Base-by-base conservation (phyloP, 2,113 vertebrate species). In the Perca schrenkii region DNA sequence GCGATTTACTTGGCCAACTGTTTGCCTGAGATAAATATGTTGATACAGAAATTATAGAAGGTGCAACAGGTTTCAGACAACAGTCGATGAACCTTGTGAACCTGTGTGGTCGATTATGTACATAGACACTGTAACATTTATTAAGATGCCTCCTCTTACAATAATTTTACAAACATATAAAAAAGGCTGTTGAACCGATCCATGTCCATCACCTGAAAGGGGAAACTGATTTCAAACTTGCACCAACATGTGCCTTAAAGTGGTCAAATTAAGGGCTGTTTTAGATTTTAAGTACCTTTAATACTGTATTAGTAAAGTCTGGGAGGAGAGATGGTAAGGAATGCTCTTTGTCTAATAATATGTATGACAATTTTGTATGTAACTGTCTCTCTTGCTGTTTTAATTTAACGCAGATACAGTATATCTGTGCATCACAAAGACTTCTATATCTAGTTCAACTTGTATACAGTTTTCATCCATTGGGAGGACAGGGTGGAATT, bases 381-480 rank as follows among this genome's bases (percentile, higher is more conserved):
- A 87, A 75, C 83, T 76, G 68, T 85, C 78, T 90, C 66, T 50
- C 66, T 78, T 78, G 28, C 74, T 85, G 74, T 86, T 91, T 83
- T 93, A 91, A 94, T 91, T 93, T 93, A 94, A 92, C 84, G 76
- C 62, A 17, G 57, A 61, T 88, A n/a, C n/a, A n/a, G n/a, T n/a
- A 83, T 91, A 83, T 87, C 58, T 74, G 64, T 86, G 69, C 83
- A 70, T 82, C 73, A 73, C 72, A 87, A 86, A 82, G 34, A 83
- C 53, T 64, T 72, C 22, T 82, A 65, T 85, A 87, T 82, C 66
- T 84, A 84, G 54, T 80, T 68, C 87, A 43, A 25, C 84, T 82
- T 90, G 72, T 90, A 89, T 84, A 28, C 86, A 78, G 46, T 56
- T 69, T 84, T 86, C 82, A 84, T 82, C 36, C 77, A 60, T 77